Conservation (phyloP, 2,888 invertebrate species). For the Rhaphigaster nebulosa region DNA sequence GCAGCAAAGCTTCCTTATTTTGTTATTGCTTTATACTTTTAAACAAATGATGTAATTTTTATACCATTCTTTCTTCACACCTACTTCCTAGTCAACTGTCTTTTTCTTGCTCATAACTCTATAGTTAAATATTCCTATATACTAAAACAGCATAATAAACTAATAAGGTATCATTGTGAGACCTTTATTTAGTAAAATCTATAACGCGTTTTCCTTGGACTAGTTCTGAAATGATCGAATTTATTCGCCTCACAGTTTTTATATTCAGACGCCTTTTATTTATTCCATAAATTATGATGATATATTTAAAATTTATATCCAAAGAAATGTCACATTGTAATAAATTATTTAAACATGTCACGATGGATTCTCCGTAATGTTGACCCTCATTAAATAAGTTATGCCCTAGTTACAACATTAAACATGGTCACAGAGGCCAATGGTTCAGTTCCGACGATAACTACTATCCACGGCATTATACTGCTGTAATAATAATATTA, state of each 20-base stretch:
- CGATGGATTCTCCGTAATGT: neutral
- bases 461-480: neutral
- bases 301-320: neutral
- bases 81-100: neutral
- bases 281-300: constrained; percentile 15
- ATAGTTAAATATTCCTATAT: neutral
- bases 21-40: no score
- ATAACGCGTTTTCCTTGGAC: constrained; percentile 8
- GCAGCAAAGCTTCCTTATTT: no score
- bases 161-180: neutral
- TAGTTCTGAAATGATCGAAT: constrained; percentile 14
- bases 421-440: neutral
- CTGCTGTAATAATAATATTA: neutral
- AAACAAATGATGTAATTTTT: no score
- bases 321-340: neutral
- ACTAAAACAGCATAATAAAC: neutral
- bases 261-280: neutral
- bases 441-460: neutral
- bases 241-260: neutral
- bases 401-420: neutral
- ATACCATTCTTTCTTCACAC: neutral
- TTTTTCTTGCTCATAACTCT: neutral
- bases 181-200: neutral
- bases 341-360: neutral
- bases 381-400: neutral